These are phyloP conservation scores for Drosophila melanica DNA, from an alignment of 1,140 invertebrate genomes.

Conservation along the genomic window DNA sequence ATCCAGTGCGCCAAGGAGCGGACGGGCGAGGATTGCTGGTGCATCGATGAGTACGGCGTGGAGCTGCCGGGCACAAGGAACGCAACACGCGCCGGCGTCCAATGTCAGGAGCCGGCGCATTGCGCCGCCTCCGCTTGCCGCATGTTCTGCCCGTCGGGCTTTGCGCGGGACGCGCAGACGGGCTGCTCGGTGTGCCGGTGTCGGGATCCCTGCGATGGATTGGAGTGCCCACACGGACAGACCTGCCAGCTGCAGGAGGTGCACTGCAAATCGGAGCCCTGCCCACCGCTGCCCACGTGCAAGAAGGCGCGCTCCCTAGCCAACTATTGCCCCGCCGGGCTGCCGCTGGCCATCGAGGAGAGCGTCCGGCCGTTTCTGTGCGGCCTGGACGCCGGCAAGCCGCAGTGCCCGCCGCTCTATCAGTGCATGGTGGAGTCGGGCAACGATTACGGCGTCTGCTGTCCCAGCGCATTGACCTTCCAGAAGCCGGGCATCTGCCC, in stretches of 20 bases:
- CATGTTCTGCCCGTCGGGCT: conserved; percentile 94
- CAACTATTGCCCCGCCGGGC: conserved; percentile 91
- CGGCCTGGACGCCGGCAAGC: conserved; percentile 91
- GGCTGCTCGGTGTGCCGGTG: conserved; percentile 93
- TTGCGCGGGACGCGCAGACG: conserved; percentile 85
- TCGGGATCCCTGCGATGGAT: conserved; percentile 89
- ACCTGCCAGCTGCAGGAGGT: conserved; percentile 91
- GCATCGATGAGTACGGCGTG: conserved; percentile 90
- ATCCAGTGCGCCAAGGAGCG: conserved; percentile 90
- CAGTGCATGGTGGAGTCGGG: conserved; percentile 90
- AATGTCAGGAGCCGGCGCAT: conserved; percentile 88
- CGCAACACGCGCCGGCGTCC: conserved; percentile 86
- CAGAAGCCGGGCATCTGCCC: conserved; percentile 91
- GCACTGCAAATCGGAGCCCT: conserved; percentile 90
- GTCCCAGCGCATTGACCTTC: conserved; percentile 90
- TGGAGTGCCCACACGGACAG: conserved; percentile 90
- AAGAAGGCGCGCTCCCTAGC: conserved; percentile 89
- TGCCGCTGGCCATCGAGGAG: conserved; percentile 91
- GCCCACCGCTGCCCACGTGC: conserved; percentile 93
- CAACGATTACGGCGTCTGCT: conserved; percentile 94
- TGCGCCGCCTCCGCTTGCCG: conserved; percentile 92
- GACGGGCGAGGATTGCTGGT: conserved; percentile 89
- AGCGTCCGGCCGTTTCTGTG: conserved; percentile 91
- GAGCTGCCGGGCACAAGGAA: conserved; percentile 91
- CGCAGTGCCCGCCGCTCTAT: conserved; percentile 91